Evolutionary conservation across 2,888 invertebrate species (phyloP), one percentile per base, ranked within the genome.

Genomic region (Dinocampus coccinellae): DNA sequence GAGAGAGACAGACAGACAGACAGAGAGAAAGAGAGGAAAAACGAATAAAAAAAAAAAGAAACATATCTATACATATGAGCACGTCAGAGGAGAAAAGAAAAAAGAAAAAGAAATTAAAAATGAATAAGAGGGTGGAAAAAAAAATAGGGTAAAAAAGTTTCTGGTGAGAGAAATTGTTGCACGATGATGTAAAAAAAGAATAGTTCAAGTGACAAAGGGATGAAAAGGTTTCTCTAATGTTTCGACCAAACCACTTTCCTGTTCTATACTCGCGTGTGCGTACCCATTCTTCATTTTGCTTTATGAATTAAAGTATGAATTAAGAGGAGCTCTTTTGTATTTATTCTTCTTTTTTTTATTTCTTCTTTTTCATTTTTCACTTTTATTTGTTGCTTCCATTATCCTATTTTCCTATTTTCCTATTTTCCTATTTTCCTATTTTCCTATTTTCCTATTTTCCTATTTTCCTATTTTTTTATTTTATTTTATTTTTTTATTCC

Each of bases 291-390:
- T 42, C 65, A 24, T 53, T 24, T 62, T 22, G 64, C 58, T 73
- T 72, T 74, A 75, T 75, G 70, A 72, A 77, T 75, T 76, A 75
- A 70, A 74, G 73, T 58, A 72, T 55, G 72, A 75, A 76, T 75
- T 69, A 70, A 73, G 66, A 73, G 65, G 61, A 70, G 29, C 58
- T 47, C 52, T 69, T 39, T 67, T 11, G 3, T 33, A 67, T 13
- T 62, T 39, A 34, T 33, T 34, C 11, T 26, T 33, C 24, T 29
- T 13, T 20, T 24, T 16, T 24, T 3, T 29, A 29, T 26, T 16
- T 11, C 62, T 24, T 22, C 62, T 36, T 29, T 34, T 33, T 34
- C 13, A 16, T 33, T 20, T 36, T n/a, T 13, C 26, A 13, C n/a
- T n/a, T n/a, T n/a, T n/a, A n/a, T n/a, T n/a, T n/a, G n/a, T n/a